A percentile compares a stretch with the other conserved stretches of the same genome.
phyloP scores from a whole-genome alignment of 2,113 vertebrate genomes.

The Myrmophylax atrothorax region DNA sequence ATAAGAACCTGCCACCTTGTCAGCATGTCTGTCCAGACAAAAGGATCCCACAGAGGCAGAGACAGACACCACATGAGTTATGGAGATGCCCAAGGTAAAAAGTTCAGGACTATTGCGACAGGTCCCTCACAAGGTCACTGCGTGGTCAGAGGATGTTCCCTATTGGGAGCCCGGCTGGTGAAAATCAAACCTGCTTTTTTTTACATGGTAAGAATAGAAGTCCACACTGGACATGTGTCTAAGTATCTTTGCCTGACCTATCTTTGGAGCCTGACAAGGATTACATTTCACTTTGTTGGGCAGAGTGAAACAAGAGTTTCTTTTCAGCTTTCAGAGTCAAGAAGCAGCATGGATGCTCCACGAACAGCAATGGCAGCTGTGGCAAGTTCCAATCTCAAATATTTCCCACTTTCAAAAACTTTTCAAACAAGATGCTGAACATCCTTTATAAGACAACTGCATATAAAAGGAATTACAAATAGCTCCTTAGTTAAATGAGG shows the following conservation, averaged over 20 bases:
- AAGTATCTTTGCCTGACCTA: background rate
- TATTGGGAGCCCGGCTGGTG: background rate
- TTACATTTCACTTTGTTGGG: background rate
- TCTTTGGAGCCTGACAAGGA: background rate
- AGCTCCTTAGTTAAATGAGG: background rate
- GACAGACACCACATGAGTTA: conserved; percentile 28
- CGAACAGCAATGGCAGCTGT: background rate
- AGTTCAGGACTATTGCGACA: conserved; percentile 17
- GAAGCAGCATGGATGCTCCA: background rate
- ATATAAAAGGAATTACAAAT: background rate
- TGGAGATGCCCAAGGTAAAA: conserved; percentile 51
- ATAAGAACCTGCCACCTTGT: conserved; percentile 53
- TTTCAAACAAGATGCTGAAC: background rate
- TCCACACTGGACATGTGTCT: background rate
- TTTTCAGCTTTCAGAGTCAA: background rate
- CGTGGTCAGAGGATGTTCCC: background rate
- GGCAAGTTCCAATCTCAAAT: background rate
- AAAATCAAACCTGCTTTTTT: background rate
- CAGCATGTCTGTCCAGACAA: conserved; percentile 16
- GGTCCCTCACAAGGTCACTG: background rate
- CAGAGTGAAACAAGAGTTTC: background rate
- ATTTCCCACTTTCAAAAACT: background rate
- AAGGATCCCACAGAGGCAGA: conserved; percentile 50
- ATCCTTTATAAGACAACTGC: background rate
- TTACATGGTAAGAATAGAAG: background rate